phyloP scores from a whole-genome alignment of 2,113 vertebrate genomes.

The Poeciliopsis retropinna region DNA sequence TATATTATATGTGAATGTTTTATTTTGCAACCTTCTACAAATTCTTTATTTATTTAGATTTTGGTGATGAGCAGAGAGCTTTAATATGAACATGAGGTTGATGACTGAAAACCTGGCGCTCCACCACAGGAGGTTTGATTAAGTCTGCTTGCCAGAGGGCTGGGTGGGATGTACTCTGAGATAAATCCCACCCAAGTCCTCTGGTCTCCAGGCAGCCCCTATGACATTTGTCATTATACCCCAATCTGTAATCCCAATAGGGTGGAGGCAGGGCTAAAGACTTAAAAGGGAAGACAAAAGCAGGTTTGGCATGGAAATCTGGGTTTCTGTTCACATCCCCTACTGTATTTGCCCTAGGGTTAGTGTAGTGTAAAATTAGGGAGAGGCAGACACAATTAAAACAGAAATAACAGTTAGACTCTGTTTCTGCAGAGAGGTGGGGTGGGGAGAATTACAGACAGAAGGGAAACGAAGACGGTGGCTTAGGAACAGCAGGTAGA shows the following conservation, averaged over 20 bases:
- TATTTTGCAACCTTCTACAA: constrained; percentile 12
- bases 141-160: constrained; percentile 29
- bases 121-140: constrained; percentile 7
- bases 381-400: constrained; percentile 45
- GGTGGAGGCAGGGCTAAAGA: constrained; percentile 44
- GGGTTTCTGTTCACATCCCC: constrained; percentile 33
- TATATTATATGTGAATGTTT: constrained; percentile 13
- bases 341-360: constrained; percentile 52
- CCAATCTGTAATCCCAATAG: constrained; percentile 65
- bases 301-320: constrained; percentile 52
- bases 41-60: neutral
- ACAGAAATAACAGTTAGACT: constrained; percentile 26
- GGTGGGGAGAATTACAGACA: constrained; percentile 13
- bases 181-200: constrained; percentile 11
- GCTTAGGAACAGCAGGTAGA: constrained; percentile 65
- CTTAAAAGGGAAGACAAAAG: constrained; percentile 59
- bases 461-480: constrained; percentile 34
- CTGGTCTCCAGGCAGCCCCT: constrained; percentile 31
- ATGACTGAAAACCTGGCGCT: neutral
- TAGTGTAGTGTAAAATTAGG: constrained; percentile 46
- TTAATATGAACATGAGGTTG: constrained; percentile 17
- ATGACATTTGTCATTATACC: constrained; percentile 59
- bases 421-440: neutral
- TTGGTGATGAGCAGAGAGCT: neutral
- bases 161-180: constrained; percentile 18